Conservation (phyloP, 2,888 invertebrate species). For the Perithous albicinctus region DNA sequence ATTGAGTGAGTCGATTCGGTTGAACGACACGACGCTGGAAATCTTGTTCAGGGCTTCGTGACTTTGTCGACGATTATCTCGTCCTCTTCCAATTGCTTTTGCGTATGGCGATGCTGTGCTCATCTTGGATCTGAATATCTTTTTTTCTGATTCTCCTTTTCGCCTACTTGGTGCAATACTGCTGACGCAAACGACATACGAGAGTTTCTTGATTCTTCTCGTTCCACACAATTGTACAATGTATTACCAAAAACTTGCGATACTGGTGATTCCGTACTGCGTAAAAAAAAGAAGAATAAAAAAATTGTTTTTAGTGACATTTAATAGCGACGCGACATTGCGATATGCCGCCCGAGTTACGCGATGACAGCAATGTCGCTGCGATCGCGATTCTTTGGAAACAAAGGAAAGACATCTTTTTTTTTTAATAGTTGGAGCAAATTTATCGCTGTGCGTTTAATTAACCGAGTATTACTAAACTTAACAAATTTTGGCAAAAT, state of each 20-base stretch:
- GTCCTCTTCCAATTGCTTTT: constrained; percentile 32
- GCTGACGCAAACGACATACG: constrained; percentile 71
- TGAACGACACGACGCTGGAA: no score
- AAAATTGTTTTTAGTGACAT: constrained; percentile 51
- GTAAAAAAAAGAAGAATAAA: not conserved
- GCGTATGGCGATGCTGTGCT: constrained; percentile 50
- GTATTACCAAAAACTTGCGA: not conserved
- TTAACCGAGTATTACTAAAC: no score
- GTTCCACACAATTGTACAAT: constrained; percentile 45
- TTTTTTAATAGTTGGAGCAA: no score
- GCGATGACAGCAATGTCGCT: constrained; percentile 35
- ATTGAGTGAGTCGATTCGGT: not conserved
- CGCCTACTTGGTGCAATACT: constrained; percentile 50
- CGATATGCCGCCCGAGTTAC: constrained; percentile 18
- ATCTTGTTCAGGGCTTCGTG: no score
- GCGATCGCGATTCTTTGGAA: not conserved
- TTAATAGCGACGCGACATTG: constrained; percentile 55
- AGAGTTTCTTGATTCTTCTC: constrained; percentile 25
- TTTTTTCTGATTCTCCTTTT: no score
- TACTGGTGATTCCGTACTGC: not conserved
- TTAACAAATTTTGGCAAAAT: no score
- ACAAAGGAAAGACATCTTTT: constrained; percentile 36
- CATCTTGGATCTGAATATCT: no score
- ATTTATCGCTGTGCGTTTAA: no score
- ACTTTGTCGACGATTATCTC: constrained; percentile 61